phyloP scores from a whole-genome alignment of 2,888 invertebrate genomes.

The Arctia plantaginis region DNA sequence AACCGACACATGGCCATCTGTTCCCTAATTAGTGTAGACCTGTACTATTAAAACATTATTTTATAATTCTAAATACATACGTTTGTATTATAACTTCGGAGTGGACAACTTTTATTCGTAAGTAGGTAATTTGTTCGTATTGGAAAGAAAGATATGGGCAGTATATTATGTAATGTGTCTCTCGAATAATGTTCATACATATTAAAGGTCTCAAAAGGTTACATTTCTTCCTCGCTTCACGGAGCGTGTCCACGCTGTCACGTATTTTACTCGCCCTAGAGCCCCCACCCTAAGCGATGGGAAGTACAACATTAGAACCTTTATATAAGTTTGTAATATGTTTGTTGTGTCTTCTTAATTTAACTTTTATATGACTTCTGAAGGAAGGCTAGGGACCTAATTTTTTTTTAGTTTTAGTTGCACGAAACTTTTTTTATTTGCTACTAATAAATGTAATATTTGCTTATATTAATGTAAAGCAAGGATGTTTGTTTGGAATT shows the following conservation, averaged over 20 bases:
- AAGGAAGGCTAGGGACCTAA: no score
- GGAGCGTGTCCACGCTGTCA: slow-evolving; percentile 78
- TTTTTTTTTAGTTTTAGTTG: no score
- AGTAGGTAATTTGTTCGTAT: not conserved
- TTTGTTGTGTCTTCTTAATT: slow-evolving; percentile 52
- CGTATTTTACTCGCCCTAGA: slow-evolving; percentile 75
- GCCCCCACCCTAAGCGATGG: slow-evolving; percentile 60
- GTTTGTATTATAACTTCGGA: not conserved
- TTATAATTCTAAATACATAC: not conserved
- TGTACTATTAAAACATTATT: no score
- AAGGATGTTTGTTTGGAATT: no score
- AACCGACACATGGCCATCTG: no score
- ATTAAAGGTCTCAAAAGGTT: slow-evolving; percentile 67
- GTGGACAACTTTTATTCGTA: not conserved
- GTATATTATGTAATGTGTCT: slow-evolving; percentile 43
- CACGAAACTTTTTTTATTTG: no score
- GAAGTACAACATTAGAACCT: slow-evolving; percentile 52
- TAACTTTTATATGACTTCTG: slow-evolving; percentile 38
- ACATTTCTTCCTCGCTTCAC: slow-evolving; percentile 79
- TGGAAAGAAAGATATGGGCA: slow-evolving; percentile 3
- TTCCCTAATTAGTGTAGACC: no score
- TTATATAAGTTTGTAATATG: slow-evolving; percentile 48
- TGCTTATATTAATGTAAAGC: no score
- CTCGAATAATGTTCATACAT: slow-evolving; percentile 56
- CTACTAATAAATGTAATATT: no score